Base-by-base conservation (phyloP, 2,888 invertebrate genomes). In the Apantesis nais region DNA sequence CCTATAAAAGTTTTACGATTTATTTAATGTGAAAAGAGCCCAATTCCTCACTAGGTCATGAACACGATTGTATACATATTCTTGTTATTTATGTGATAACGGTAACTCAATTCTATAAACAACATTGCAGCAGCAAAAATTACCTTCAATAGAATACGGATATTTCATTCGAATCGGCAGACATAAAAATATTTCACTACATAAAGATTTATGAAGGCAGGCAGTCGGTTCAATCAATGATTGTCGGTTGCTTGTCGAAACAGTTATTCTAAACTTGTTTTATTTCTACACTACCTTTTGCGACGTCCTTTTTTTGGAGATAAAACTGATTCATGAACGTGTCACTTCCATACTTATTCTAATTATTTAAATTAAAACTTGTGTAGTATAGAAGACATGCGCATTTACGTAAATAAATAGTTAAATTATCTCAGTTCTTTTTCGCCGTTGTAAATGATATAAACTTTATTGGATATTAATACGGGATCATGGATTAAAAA, bases 201-300 rank as follows among this genome's bases (percentile, higher is more conserved):
- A 37, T 64, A 64, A 16, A 68, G 48, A 60, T 67, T 69, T 62
- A 67, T 70, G 60, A 63, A 66, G 60, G 39, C 60, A 39, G 52
- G 48, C 60, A 48, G 48, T 25, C 48, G 19, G 52, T 48, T 67
- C 60, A 67, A 69, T 69, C 68, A 60, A 39, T 67, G 60, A 61
- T 65, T 65, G 65, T 61, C 41, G 41, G 29, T 61, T 25, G 65
- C 69, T 62, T 64, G 61, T 70, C 67, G 44, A 65, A 73, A 70
- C 65, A 62, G 70, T 67, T 41, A 65, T 29, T 68, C 62, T 66
- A 68, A 68, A 72, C 66, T 72, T 41, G 66, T 66, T 68, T 62
- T 37, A 22, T 29, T 60, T 41, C 62, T 62, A 62, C 61, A 67
- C 39, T 60, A 39, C 11, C 44, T 61, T 66, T 67, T 61, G 66